Conservation (phyloP, 2,888 invertebrate genomes). For the Ophion costatus region DNA sequence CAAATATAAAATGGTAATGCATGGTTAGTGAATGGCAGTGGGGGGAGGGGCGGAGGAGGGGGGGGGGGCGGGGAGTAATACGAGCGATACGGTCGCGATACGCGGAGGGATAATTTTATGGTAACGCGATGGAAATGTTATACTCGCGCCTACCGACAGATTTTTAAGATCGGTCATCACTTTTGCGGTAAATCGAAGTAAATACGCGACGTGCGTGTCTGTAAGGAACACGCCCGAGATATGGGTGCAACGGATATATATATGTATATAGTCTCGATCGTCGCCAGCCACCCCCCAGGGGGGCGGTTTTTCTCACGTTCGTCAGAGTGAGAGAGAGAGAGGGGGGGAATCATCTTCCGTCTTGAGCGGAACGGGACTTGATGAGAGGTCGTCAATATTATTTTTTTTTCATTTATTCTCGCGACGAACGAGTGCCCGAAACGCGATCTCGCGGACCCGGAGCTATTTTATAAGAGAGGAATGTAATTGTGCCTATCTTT, state of each 20-base stretch:
- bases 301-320: constrained; percentile 63
- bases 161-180: constrained; percentile 75
- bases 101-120: constrained; percentile 77
- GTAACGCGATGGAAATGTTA: constrained; percentile 79
- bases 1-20: constrained; percentile 75
- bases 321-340: not conserved
- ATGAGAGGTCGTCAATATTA: constrained; percentile 27
- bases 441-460: not conserved
- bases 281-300: constrained; percentile 21
- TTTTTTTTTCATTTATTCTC: constrained; percentile 2
- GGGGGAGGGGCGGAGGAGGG: too few relatives aligned
- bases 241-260: not conserved
- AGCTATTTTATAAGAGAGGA: constrained; percentile 13
- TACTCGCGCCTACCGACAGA: constrained; percentile 73
- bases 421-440: not conserved
- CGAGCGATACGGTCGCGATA: constrained; percentile 44
- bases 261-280: constrained; percentile 1
- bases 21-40: too few relatives aligned
- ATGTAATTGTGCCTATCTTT: not conserved
- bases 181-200: constrained; percentile 41
- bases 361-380: constrained; percentile 60
- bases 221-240: not conserved
- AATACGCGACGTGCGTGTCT: constrained; percentile 9
- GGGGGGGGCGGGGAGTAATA: not conserved
- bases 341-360: constrained; percentile 22